Evolutionary conservation across 2,113 vertebrate genomes (phyloP), one percentile per base, ranked within the genome.

Genomic region (Melanotaenia duboulayi): DNA sequence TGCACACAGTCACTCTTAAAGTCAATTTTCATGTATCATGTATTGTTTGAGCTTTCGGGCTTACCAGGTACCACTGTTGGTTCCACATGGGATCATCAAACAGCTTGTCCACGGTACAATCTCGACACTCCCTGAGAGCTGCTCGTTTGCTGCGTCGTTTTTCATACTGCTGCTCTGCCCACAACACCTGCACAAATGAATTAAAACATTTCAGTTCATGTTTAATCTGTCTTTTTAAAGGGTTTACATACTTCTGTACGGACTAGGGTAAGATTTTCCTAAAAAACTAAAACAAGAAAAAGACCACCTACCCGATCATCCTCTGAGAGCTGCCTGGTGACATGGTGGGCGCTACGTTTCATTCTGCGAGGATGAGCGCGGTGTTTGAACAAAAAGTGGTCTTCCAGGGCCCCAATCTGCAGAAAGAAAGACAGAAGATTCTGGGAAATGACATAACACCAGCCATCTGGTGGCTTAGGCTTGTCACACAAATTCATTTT

Each of bases 1-100:
- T 35, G 32, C 32, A 5, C 5, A 35, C 32, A 35, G 1, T 35
- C 4, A 7, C 32, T 9, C 8, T 7, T 9, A 7, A 7, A 35
- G 32, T 35, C 32, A 35, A 35, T 35, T 35, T 35, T 35, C 7
- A 9, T 9, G 5, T 52, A 63, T 22, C 20, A 25, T 52, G 37
- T 23, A 4, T 54, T 3, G 13, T 28, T 58, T 2, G 51, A 35
- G 59, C 7, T 4, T 51, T 48, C 12, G 68, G 56, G 90, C 97
- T 95, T 93, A 99, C 97, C 96, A 99, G 90, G 76, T 99, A 99
- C 98, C 98, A 99, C 90, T 99, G 98, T 80, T 96, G 96, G 83
- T 95, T 96, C 97, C 97, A 99, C 98, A 99, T 97, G 1, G 97
- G 97, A 57, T 99, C 98, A 6, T 97, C 96, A 76, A 99, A 99